phyloP scores from a whole-genome alignment of 37 sponge, comb jelly and placozoan species.

The Axinella damicornis region DNA sequence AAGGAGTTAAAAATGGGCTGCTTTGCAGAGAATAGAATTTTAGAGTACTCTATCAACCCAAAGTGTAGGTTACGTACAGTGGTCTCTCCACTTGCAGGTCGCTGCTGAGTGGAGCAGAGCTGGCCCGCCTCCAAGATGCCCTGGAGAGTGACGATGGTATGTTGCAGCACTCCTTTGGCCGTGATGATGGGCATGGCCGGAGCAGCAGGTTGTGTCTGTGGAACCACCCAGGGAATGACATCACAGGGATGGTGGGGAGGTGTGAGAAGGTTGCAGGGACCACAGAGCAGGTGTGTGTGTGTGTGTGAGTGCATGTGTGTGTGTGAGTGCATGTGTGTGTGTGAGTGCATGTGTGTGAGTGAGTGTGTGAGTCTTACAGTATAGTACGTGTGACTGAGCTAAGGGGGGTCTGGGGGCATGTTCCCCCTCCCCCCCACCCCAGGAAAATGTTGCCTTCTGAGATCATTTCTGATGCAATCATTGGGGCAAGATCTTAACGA shows the following conservation, averaged over 20 bases:
- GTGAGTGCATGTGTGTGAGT: background rate
- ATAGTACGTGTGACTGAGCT: too few species aligned
- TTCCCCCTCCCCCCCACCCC: too few species aligned
- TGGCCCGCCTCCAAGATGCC: conserved; percentile 43
- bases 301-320: conserved; percentile 23
- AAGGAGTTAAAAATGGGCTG: too few species aligned
- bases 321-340: conserved; percentile 6
- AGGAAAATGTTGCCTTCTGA: too few species aligned
- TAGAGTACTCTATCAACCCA: background rate
- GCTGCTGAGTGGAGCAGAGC: conserved; percentile 63
- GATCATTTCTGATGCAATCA: too few species aligned
- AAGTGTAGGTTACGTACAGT: background rate
- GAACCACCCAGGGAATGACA: conserved; percentile 85
- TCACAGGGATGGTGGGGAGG: conserved; percentile 86
- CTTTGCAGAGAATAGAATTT: too few species aligned
- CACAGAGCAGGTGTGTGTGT: conserved; percentile 66
- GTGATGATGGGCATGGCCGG: conserved; percentile 78
- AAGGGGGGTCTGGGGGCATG: too few species aligned
- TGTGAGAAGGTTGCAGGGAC: conserved; percentile 88
- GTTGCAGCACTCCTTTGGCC: conserved; percentile 53
- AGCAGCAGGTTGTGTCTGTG: conserved; percentile 79
- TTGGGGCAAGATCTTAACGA: too few species aligned
- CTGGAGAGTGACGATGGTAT: conserved; percentile 75
- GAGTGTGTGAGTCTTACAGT: too few species aligned
- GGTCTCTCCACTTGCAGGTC: conserved; percentile 25